Conservation (phyloP, 2,888 invertebrate genomes). For the Hirtodrosophila histrioides region DNA sequence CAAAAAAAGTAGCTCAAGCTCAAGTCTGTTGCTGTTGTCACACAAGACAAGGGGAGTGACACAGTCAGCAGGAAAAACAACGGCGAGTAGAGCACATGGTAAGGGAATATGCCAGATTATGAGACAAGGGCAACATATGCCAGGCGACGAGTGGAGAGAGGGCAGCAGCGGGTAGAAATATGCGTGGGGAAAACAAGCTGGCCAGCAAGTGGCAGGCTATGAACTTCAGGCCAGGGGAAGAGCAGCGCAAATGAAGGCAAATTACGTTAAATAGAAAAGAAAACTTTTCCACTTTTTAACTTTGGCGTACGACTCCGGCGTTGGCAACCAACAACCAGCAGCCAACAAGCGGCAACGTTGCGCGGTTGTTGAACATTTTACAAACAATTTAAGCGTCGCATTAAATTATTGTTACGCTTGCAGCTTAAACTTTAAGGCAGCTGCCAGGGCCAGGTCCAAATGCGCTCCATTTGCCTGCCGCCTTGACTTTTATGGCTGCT, state of each 20-base stretch:
- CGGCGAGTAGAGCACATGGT: constrained; percentile 42
- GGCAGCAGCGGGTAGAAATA: constrained; percentile 15
- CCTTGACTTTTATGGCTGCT: constrained; percentile 71
- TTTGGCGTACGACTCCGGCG: constrained; percentile 60
- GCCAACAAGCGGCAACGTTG: constrained; percentile 34
- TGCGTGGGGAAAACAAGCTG: constrained; percentile 53
- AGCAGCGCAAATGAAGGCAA: constrained; percentile 74
- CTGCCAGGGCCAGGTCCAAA: constrained; percentile 55
- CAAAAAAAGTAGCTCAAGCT: constrained; percentile 46
- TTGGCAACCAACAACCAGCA: constrained; percentile 32
- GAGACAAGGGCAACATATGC: constrained; percentile 78
- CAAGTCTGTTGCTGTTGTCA: constrained; percentile 51
- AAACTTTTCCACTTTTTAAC: constrained; percentile 81
- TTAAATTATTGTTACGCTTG: constrained; percentile 79
- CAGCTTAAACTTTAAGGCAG: constrained; percentile 73
- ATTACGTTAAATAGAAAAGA: constrained; percentile 81
- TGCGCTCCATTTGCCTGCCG: constrained; percentile 54
- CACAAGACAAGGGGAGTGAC: constrained; percentile 56
- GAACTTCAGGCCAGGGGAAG: constrained; percentile 1
- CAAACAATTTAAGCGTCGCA: constrained; percentile 79
- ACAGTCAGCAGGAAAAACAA: constrained; percentile 47
- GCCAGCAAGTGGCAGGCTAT: constrained; percentile 31
- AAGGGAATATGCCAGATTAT: constrained; percentile 71
- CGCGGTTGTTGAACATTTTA: constrained; percentile 74
- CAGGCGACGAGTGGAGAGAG: constrained; percentile 22